A percentile compares a stretch with the other conserved stretches of the same genome.
These are phyloP conservation scores for Leucophenga montana DNA, from an alignment of 2,888 invertebrate genomes.

Conservation along the genomic window DNA sequence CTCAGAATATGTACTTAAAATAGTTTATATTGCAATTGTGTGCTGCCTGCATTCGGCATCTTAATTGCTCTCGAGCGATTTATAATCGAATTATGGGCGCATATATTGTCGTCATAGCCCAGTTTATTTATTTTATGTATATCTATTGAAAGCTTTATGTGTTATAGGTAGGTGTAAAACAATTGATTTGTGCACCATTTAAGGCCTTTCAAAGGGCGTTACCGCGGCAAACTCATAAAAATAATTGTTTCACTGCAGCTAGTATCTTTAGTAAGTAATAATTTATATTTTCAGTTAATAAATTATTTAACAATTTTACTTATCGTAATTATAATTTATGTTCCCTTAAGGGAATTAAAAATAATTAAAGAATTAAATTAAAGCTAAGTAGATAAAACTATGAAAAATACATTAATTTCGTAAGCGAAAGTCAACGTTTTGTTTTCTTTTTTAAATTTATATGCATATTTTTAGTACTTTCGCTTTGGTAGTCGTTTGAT, in stretches of 20 bases:
- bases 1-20: neutral
- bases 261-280: neutral
- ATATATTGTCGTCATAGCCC: neutral
- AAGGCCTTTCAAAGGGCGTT: conserved; percentile 4
- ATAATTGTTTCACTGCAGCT: too few species aligned
- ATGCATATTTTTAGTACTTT: too few species aligned
- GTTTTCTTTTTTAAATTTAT: too few species aligned
- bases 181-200: neutral
- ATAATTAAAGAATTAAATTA: too few species aligned
- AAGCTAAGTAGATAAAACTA: too few species aligned
- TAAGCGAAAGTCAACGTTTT: too few species aligned
- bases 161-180: neutral
- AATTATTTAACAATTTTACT: neutral
- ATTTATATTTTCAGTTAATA: neutral
- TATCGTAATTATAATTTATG: conserved; percentile 1
- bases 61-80: conserved; percentile 15
- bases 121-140: too few species aligned
- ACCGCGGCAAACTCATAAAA: neutral
- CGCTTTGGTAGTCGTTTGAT: too few species aligned
- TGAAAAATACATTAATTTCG: too few species aligned
- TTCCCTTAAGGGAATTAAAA: neutral
- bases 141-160: neutral
- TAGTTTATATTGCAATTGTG: neutral
- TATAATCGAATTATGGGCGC: neutral
- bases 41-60: neutral